phyloP scores from a whole-genome alignment of 2,113 vertebrate species.

The Glaucidium brasilianum region DNA sequence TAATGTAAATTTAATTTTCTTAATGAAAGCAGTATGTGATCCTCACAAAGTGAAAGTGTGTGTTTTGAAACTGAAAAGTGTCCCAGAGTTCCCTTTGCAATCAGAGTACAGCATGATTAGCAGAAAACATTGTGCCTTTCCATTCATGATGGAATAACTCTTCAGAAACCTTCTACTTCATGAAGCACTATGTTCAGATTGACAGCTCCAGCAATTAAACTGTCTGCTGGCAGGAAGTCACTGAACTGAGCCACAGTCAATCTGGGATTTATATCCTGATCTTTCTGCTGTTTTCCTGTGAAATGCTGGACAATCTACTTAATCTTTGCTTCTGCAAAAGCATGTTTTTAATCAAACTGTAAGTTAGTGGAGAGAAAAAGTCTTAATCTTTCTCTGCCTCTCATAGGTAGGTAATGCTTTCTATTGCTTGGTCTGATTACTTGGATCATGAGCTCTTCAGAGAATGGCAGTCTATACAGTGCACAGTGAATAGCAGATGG shows the following conservation, averaged over 20 bases:
- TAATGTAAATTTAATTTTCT: not conserved
- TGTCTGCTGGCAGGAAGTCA: not conserved
- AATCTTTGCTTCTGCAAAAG: not conserved
- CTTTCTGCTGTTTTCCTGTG: not conserved
- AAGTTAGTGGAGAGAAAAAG: not conserved
- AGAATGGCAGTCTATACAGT: not conserved
- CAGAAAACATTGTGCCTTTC: not conserved
- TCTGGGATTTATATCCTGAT: not conserved
- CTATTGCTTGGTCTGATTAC: not conserved
- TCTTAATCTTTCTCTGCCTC: not conserved
- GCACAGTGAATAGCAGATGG: not conserved
- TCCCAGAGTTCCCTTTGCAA: not conserved
- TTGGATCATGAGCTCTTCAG: not conserved
- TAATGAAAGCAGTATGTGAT: not conserved
- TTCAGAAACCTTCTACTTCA: not conserved
- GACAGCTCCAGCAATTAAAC: not conserved
- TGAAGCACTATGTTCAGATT: not conserved
- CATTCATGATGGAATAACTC: not conserved
- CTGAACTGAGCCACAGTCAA: not conserved
- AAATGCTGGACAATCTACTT: not conserved
- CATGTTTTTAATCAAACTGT: not conserved
- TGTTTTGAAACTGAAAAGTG: not conserved
- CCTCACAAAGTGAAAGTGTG: not conserved
- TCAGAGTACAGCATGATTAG: not conserved
- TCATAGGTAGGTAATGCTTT: not conserved